Evolutionary conservation across 2,888 invertebrate genomes (phyloP).

Genomic region (Nudaria mundana): DNA sequence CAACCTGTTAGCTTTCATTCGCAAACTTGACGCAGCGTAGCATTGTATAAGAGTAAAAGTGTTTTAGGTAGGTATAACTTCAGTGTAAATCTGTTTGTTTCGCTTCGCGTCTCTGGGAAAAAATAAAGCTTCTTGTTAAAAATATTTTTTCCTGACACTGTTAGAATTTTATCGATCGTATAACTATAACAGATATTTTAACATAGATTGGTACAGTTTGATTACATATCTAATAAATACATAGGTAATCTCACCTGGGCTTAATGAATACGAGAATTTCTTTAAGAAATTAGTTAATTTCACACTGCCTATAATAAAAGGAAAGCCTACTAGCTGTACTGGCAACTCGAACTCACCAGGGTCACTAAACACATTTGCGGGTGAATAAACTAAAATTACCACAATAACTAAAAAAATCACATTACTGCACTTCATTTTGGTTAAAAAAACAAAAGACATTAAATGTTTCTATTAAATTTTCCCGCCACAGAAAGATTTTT

Average conservation of each 20-base stretch:
- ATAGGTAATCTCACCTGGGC: slow-evolving; percentile 90
- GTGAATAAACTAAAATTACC: slow-evolving; percentile 13
- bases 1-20: no score
- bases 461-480: background rate
- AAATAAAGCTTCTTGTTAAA: no score
- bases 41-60: no score
- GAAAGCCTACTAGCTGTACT: slow-evolving; percentile 91
- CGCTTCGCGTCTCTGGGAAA: no score
- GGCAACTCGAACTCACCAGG: slow-evolving; percentile 78
- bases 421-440: slow-evolving; percentile 23
- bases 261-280: slow-evolving; percentile 90
- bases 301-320: slow-evolving; percentile 90
- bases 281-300: slow-evolving; percentile 90
- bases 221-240: no score
- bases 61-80: no score
- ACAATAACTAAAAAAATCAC: slow-evolving; percentile 7
- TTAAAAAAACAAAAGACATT: background rate
- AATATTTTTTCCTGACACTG: no score
- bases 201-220: no score
- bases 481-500: slow-evolving; percentile 8
- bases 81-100: no score
- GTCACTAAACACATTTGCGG: slow-evolving; percentile 17
- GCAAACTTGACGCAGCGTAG: no score
- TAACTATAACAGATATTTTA: no score
- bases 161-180: no score